Base-by-base conservation (phyloP, 2,797 vertebrate genomes). In the Gobio occitaniae region DNA sequence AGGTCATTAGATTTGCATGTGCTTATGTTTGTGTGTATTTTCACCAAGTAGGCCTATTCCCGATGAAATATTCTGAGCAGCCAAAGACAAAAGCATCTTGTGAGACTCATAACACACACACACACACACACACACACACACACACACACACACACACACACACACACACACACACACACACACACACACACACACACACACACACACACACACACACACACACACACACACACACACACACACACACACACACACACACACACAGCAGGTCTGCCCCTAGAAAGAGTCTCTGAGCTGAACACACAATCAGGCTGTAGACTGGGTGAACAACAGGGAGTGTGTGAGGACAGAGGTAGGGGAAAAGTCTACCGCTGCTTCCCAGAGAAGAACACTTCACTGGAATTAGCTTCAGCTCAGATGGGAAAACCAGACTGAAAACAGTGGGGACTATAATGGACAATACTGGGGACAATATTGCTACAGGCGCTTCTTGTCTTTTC, bases 41-140 rank as follows among this genome's bases (percentile, higher is more conserved):
- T 36, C 70, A 87, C 80, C 44, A 41, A 86, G 77, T 84, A 44
- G 9, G 41, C 8, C 41, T 44, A 82, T 85, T 86, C 52, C 68
- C 65, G 70, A 83, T 82, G 59, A 89, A 83, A 79, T 82, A 75
- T 79, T 82, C 63, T 82, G 70, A 65, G 78, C 82, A 85, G 78
- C 69, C 63, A 68, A 80, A 86, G 88, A 87, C 84, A 86, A 87
- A 87, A 78, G 63, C 72, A 71, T 89, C 78, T 77, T 83, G 84
- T 87, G 76, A 82, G 86, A 86, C 86, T 85, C 70, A 81, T 80
- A 54, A 79, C 41, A 44, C 41, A 44, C 41, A 44, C 41, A 8
- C 6, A 41, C 41, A 41, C 38, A 32, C 32, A 2, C 32, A 32
- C 63, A 79, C 41, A 44, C 41, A 44, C 41, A 44, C 41, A 41